Percentiles rank a stretch among this genome's conserved stretches.
These are phyloP conservation scores for Eupithecia exiguata DNA, from an alignment of 2,888 invertebrate genomes.

Conservation along the genomic window DNA sequence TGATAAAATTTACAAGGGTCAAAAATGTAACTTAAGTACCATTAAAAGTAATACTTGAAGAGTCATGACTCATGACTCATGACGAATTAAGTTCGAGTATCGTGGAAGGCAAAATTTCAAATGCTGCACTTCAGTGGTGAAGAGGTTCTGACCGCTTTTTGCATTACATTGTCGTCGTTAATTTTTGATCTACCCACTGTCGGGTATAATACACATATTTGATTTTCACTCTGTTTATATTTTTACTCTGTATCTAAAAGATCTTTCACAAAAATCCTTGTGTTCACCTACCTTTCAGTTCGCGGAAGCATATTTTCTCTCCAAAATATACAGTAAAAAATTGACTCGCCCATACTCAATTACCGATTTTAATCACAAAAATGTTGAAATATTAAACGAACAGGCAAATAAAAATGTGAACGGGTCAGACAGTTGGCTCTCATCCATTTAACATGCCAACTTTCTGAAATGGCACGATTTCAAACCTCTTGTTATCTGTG, in stretches of 20 bases:
- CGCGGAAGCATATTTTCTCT: background rate
- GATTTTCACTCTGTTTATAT: no score
- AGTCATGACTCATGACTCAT: no score
- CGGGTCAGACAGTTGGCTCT: constrained; percentile 28
- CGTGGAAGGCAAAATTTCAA: no score
- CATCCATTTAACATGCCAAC: constrained; percentile 31
- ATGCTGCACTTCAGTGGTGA: no score
- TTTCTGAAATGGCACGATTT: constrained; percentile 28
- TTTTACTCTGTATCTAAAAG: background rate
- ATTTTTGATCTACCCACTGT: no score
- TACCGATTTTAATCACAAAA: background rate
- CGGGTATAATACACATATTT: no score
- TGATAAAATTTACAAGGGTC: no score
- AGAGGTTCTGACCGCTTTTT: no score
- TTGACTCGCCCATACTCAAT: background rate
- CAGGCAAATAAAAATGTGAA: constrained; percentile 17
- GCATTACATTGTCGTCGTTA: no score
- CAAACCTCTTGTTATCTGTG: constrained; percentile 20
- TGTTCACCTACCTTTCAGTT: background rate
- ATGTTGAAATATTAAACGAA: constrained; percentile 8
- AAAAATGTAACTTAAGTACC: no score
- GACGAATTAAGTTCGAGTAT: no score
- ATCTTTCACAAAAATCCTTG: background rate
- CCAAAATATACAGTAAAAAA: background rate
- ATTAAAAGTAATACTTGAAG: no score